Conservation (phyloP, 2,113 vertebrate species). For the Lophius piscatorius region DNA sequence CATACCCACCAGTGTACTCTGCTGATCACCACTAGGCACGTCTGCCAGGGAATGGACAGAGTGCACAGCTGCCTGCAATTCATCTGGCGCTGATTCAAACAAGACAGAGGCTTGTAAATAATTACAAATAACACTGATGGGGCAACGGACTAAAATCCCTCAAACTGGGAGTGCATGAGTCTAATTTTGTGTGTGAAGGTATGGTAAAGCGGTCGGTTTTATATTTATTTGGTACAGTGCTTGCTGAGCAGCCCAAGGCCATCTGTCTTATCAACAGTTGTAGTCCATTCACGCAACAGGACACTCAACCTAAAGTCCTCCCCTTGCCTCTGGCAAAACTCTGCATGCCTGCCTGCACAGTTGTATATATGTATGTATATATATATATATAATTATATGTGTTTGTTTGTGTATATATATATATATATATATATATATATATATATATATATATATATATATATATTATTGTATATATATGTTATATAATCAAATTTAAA, state of each 20-base stretch:
- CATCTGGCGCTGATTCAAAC: constrained; percentile 60
- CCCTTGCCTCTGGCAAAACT: constrained; percentile 59
- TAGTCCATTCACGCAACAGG: constrained; percentile 64
- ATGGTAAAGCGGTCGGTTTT: constrained; percentile 38
- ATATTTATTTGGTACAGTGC: constrained; percentile 54
- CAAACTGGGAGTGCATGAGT: constrained; percentile 18
- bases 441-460: too few relatives aligned
- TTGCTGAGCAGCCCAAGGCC: constrained; percentile 66
- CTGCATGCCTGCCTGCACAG: constrained; percentile 41
- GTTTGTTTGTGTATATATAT: neutral
- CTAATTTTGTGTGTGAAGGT: constrained; percentile 35
- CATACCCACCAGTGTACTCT: constrained; percentile 58
- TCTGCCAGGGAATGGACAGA: constrained; percentile 50
- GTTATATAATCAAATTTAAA: too few relatives aligned
- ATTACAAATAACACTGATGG: constrained; percentile 37
- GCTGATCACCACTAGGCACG: constrained; percentile 47
- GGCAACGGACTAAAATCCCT: constrained; percentile 23
- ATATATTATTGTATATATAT: too few relatives aligned
- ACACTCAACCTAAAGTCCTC: constrained; percentile 62
- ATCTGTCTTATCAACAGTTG: constrained; percentile 66
- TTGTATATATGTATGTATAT: neutral
- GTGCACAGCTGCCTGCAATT: constrained; percentile 35
- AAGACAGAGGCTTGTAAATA: constrained; percentile 44
- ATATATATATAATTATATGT: neutral
- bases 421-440: too few relatives aligned